Evolutionary conservation across 2,113 vertebrate genomes (phyloP), one percentile per base, ranked within the genome.

Genomic region (Istiophorus platypterus): DNA sequence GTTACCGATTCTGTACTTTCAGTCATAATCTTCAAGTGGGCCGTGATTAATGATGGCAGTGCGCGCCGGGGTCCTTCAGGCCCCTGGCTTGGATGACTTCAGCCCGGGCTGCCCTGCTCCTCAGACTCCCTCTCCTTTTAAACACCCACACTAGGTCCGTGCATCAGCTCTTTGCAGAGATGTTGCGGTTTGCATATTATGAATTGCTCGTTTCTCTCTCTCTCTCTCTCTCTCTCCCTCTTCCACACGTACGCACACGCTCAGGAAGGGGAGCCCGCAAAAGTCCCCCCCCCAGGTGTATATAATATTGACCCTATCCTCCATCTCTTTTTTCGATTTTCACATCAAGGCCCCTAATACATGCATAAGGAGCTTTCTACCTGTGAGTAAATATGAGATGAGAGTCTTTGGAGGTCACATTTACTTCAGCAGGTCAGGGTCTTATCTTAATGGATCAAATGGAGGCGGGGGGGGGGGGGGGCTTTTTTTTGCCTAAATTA

Each of bases 11-110:
- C 94, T 94, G 90, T 95, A 95, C 94, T 96, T 96, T 94, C 93
- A 95, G 95, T 96, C 96, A 96, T 96, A 96, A 96, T 96, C 94
- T 97, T 96, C 95, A 96, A 97, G 96, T 96, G 95, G 94, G 89
- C 91, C 86, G 91, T 96, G 96, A 97, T 97, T 95, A 97, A 97
- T 96, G 96, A 94, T 93, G 92, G 87, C 93, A 92, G 93, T 82
- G 94, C 90, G 92, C 72, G 90, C 52, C 24, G 80, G 52, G 52
- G 92, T 89, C 93, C 87, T 88, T 81, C 90, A 87, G 89, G 85
- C 84, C 88, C 76, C 92, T 88, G 90, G 92, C 93, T 94, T 94
- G 92, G 91, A 94, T 94, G 95, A 94, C 94, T 93, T 80, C 91
- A 89, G 76, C 91, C 84, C 84, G 87, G 31, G 90, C 94, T 94